These are phyloP conservation scores for Phyllostomus discolor DNA, from an alignment of 2,113 vertebrate genomes.

Conservation along the genomic window DNA sequence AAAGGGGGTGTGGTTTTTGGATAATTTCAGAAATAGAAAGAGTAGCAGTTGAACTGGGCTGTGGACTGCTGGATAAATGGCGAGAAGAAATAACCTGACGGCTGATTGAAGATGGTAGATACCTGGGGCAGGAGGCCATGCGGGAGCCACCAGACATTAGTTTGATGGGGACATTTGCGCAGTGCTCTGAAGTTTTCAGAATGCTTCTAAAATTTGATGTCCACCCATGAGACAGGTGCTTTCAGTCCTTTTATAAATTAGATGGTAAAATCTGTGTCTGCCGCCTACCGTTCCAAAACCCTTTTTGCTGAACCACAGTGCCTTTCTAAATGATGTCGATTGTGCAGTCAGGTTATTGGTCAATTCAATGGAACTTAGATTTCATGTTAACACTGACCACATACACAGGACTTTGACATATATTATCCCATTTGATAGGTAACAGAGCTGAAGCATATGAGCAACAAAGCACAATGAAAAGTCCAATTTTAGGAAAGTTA, in stretches of 20 bases:
- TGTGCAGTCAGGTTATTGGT: neutral
- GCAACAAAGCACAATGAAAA: constrained; percentile 47
- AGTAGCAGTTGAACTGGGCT: neutral
- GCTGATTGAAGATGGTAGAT: neutral
- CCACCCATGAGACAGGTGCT: neutral
- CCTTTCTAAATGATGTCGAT: neutral
- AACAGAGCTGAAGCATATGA: constrained; percentile 53
- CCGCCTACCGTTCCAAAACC: neutral
- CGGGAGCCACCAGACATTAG: neutral
- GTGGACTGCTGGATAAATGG: neutral
- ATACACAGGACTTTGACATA: constrained; percentile 47
- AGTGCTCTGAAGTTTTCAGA: neutral
- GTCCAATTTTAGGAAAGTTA: constrained; percentile 45
- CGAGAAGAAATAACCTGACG: neutral
- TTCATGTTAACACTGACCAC: constrained; percentile 41
- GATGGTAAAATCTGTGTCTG: neutral
- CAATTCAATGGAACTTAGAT: constrained; percentile 21
- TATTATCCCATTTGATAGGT: constrained; percentile 59
- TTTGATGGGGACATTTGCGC: neutral
- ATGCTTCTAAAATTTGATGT: neutral
- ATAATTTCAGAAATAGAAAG: neutral
- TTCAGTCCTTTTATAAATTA: neutral
- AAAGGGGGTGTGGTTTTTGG: constrained; percentile 17
- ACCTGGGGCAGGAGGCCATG: neutral
- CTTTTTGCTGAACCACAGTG: neutral